Evolutionary conservation across 2,888 invertebrate species (phyloP).

Genomic region (Tinea semifulvella): DNA sequence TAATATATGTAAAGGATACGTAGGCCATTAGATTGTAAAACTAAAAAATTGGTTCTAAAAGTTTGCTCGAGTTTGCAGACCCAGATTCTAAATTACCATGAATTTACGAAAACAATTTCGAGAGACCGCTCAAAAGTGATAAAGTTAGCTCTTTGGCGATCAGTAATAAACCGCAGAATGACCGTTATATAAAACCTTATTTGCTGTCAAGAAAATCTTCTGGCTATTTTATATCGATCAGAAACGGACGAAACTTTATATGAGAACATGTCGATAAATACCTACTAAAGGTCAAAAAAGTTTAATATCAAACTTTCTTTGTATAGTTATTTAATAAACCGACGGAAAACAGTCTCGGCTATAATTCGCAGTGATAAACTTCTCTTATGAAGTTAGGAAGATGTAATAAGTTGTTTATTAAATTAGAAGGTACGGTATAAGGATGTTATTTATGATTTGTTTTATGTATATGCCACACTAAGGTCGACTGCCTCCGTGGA

Average conservation of each 20-base stretch:
- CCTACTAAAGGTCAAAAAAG: not conserved
- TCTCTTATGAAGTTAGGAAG: conserved; percentile 5
- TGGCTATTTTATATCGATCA: not conserved
- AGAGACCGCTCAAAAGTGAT: not conserved
- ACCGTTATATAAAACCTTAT: not conserved
- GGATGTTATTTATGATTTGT: conserved; percentile 1
- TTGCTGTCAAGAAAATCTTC: not conserved
- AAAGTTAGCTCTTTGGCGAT: conserved; percentile 3
- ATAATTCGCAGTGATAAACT: conserved; percentile 4
- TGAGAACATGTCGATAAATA: not conserved
- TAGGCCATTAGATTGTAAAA: too few relatives aligned
- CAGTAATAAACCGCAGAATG: not conserved
- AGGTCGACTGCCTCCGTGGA: too few relatives aligned
- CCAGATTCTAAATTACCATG: not conserved
- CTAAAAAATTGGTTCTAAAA: conserved; percentile 1
- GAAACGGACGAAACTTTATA: not conserved
- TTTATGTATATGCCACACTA: too few relatives aligned
- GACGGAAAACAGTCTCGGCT: too few relatives aligned
- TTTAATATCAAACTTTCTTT: not conserved
- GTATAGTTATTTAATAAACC: not conserved
- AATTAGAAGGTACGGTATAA: not conserved
- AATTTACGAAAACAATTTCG: not conserved
- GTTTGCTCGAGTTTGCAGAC: not conserved
- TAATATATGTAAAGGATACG: too few relatives aligned
- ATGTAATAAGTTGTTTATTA: conserved; percentile 11